Evolutionary conservation across 2,113 vertebrate species (phyloP).

Genomic region (Canis aureus): DNA sequence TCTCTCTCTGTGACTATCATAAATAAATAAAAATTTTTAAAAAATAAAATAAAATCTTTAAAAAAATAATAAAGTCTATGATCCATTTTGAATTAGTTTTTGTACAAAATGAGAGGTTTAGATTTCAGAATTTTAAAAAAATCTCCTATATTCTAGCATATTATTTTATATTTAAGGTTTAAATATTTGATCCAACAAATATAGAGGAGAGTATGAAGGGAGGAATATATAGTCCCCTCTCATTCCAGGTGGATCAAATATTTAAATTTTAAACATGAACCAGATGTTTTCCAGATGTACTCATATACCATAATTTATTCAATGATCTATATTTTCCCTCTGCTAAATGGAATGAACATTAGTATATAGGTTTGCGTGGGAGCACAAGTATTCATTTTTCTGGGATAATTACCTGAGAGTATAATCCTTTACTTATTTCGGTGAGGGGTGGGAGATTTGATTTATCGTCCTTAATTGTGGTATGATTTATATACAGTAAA

Average conservation of each 20-base stretch:
- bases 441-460: background rate
- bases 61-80: background rate
- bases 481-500: slow-evolving; percentile 1
- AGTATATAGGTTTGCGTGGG: background rate
- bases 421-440: too few species aligned
- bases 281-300: background rate
- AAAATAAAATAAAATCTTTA: too few species aligned
- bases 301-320: background rate
- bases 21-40: too few species aligned
- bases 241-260: background rate
- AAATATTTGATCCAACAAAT: background rate
- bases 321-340: background rate
- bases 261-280: background rate
- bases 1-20: too few species aligned
- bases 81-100: slow-evolving; percentile 22
- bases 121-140: background rate
- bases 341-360: background rate
- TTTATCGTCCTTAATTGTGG: background rate
- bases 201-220: background rate
- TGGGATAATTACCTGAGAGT: background rate
- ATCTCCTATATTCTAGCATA: background rate
- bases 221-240: background rate
- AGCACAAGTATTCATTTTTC: background rate
- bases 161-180: slow-evolving; percentile 36
- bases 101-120: background rate